These are phyloP conservation scores for Calycopis cecrops DNA, from an alignment of 1,140 invertebrate species.

Conservation along the genomic window DNA sequence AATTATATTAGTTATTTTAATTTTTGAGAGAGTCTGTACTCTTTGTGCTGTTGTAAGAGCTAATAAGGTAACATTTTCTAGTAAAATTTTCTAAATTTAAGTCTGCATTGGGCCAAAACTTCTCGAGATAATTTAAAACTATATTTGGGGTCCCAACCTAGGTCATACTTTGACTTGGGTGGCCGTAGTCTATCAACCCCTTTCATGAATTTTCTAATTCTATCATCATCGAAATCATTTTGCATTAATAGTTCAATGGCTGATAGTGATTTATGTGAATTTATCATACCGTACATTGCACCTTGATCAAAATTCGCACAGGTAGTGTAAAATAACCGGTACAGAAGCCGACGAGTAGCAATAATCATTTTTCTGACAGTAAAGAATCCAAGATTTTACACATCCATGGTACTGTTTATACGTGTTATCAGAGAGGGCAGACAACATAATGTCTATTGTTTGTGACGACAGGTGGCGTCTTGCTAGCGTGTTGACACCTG, in stretches of 20 bases:
- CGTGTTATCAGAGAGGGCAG: slow-evolving; percentile 1
- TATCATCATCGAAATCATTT: too few species aligned
- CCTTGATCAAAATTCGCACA: background rate
- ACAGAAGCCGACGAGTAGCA: background rate
- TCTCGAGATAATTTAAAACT: background rate
- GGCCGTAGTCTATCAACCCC: background rate
- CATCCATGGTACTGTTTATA: slow-evolving; percentile 4
- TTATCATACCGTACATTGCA: background rate
- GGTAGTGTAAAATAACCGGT: slow-evolving; percentile 3
- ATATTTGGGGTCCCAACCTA: background rate
- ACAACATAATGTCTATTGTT: slow-evolving; percentile 3
- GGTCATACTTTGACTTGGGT: background rate
- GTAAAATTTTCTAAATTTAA: too few species aligned
- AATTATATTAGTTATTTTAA: too few species aligned
- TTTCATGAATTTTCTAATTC: too few species aligned
- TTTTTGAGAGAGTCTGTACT: too few species aligned
- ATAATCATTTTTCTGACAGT: background rate
- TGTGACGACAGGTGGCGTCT: background rate
- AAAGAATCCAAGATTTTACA: background rate
- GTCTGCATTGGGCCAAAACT: too few species aligned
- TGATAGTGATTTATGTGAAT: background rate
- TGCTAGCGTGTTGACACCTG: background rate
- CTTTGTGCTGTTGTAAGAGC: too few species aligned
- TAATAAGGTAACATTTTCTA: too few species aligned
- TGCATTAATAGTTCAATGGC: background rate